A percentile compares a stretch with the other conserved stretches of the same genome.
Evolutionary conservation across 2,888 invertebrate genomes (phyloP).

Genomic region (Drosophila algonquin): DNA sequence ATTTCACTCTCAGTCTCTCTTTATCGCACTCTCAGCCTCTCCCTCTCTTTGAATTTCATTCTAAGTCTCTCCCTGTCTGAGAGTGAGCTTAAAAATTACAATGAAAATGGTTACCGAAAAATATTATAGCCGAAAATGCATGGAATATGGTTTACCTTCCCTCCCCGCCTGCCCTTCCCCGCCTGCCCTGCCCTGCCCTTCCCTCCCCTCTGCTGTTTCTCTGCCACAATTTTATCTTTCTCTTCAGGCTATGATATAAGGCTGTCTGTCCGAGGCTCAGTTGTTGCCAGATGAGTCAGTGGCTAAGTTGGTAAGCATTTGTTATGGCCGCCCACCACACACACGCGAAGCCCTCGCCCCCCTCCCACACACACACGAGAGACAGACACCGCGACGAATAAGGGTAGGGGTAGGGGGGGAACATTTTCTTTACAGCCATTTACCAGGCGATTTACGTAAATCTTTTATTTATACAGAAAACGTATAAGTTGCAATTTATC

Average conservation of each 20-base stretch:
- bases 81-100: constrained; percentile 14
- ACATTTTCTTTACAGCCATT: constrained; percentile 80
- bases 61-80: neutral
- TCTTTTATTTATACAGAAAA: constrained; percentile 80
- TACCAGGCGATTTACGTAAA: constrained; percentile 80
- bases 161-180: neutral
- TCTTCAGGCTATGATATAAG: constrained; percentile 35
- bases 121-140: constrained; percentile 68
- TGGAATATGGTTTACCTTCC: constrained; percentile 74
- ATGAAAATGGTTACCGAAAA: constrained; percentile 39
- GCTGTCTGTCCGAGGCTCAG: constrained; percentile 40
- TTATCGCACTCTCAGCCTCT: neutral
- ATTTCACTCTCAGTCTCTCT: neutral
- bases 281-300: constrained; percentile 51
- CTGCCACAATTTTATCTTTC: neutral
- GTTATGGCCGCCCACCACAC: constrained; percentile 53
- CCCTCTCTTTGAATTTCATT: too few species aligned
- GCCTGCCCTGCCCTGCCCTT: neutral
- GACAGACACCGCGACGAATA: constrained; percentile 40
- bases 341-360: neutral
- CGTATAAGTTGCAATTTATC: constrained; percentile 81
- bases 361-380: neutral
- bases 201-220: constrained; percentile 3
- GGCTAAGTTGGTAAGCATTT: constrained; percentile 74
- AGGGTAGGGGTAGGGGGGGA: too few species aligned